Evolutionary conservation across 2,888 invertebrate genomes (phyloP).

Genomic region (Ctena decussata): DNA sequence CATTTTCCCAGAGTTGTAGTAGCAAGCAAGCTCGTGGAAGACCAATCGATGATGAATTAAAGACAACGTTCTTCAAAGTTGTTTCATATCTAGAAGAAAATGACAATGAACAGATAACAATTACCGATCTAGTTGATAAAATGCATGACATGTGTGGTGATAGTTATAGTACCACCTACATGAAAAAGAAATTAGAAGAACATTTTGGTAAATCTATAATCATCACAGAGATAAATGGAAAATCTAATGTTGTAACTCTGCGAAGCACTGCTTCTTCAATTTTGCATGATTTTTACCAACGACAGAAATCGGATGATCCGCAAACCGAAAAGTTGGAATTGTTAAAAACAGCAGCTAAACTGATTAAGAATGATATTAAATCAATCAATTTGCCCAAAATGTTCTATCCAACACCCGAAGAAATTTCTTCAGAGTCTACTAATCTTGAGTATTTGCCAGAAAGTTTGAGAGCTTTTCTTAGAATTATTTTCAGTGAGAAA

Average conservation of each 20-base stretch:
- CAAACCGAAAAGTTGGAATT: slow-evolving; percentile 31
- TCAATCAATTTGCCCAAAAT: slow-evolving; percentile 21
- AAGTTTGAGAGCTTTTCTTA: slow-evolving; percentile 31
- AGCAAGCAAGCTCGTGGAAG: background rate
- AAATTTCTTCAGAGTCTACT: slow-evolving; percentile 32
- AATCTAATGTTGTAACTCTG: slow-evolving; percentile 63
- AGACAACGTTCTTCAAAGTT: background rate
- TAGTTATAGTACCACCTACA: slow-evolving; percentile 29
- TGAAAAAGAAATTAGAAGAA: slow-evolving; percentile 60
- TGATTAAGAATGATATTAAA: slow-evolving; percentile 70
- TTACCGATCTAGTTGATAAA: slow-evolving; percentile 31
- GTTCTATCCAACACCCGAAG: slow-evolving; percentile 51
- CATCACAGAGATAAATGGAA: slow-evolving; percentile 59
- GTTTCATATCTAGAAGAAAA: slow-evolving; percentile 38
- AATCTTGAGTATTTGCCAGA: slow-evolving; percentile 50
- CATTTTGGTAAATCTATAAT: slow-evolving; percentile 63
- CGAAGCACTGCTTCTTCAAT: slow-evolving; percentile 49
- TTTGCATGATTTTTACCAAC: slow-evolving; percentile 46
- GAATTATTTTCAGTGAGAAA: slow-evolving; percentile 39
- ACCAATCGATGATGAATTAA: background rate
- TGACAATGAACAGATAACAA: slow-evolving; percentile 41
- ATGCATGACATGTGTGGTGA: slow-evolving; percentile 29
- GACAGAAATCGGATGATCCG: slow-evolving; percentile 32
- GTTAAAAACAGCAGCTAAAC: slow-evolving; percentile 71
- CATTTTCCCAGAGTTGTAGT: background rate